Evolutionary conservation across 2,888 invertebrate genomes (phyloP).

Genomic region (Microplitis deprimator): DNA sequence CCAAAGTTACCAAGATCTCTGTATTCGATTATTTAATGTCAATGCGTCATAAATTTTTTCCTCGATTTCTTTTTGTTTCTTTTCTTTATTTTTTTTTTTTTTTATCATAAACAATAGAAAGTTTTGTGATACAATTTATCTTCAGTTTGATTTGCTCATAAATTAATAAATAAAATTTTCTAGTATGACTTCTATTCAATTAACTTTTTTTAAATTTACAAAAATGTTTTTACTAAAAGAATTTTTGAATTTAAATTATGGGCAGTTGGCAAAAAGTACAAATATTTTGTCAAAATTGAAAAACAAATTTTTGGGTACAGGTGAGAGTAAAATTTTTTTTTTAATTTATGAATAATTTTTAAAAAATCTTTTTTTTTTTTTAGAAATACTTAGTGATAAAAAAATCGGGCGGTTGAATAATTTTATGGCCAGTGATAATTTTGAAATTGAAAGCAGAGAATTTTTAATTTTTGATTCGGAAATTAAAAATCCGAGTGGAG

Average conservation of each 20-base stretch:
- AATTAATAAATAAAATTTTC: constrained; percentile 12
- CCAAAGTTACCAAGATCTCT: neutral
- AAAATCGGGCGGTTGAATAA: neutral
- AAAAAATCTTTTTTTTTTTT: neutral
- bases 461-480: neutral
- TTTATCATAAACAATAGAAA: constrained; percentile 22
- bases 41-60: neutral
- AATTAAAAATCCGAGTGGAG: neutral
- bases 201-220: neutral
- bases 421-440: neutral
- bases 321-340: no score
- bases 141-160: neutral
- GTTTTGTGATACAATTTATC: neutral
- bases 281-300: no score
- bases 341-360: no score
- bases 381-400: neutral
- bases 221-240: neutral
- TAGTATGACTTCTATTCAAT: constrained; percentile 1
- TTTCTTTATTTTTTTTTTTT: constrained; percentile 27
- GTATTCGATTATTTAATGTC: neutral
- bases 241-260: neutral
- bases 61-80: constrained; percentile 15
- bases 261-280: neutral
- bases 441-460: neutral
- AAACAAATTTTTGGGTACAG: no score